These are phyloP conservation scores for Epizoanthus scotinus DNA, from an alignment of 92 coral and sea anemone genomes.

Conservation along the genomic window DNA sequence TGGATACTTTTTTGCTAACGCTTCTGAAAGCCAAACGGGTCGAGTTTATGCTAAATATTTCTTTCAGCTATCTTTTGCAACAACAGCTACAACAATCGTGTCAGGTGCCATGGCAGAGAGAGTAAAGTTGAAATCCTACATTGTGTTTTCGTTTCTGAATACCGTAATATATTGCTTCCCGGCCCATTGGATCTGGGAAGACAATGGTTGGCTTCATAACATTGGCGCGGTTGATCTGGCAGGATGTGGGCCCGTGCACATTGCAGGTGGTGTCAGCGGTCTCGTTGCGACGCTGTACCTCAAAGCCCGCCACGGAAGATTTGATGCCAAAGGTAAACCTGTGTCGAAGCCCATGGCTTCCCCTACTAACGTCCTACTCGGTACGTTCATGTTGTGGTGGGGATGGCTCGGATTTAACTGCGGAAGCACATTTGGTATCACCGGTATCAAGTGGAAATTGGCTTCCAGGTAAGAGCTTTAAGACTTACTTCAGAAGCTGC, in stretches of 20 bases:
- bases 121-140: conserved; percentile 73
- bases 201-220: conserved; percentile 67
- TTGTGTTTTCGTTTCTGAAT: conserved; percentile 73
- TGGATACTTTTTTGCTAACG: conserved; percentile 71
- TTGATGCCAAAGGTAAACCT: conserved; percentile 63
- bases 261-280: conserved; percentile 62
- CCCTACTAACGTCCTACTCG: conserved; percentile 79
- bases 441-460: conserved; percentile 78
- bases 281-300: conserved; percentile 62
- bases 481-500: too few species aligned
- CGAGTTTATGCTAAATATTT: conserved; percentile 78
- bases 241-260: conserved; percentile 91
- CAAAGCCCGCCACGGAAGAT: conserved; percentile 69
- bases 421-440: conserved; percentile 86
- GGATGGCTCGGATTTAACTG: conserved; percentile 47
- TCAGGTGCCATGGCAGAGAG: conserved; percentile 94
- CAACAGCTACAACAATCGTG: conserved; percentile 82
- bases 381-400: conserved; percentile 86
- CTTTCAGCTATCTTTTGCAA: conserved; percentile 82
- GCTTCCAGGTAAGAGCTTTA: conserved; percentile 85
- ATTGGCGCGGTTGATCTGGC: conserved; percentile 83
- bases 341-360: conserved; percentile 67
- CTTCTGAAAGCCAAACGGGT: conserved; percentile 73
- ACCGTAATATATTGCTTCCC: conserved; percentile 73
- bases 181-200: conserved; percentile 88